Percentiles rank a stretch among this genome's conserved stretches.
Conservation (phyloP, 64 coral and sea anemone genomes). For the Porites lutea region DNA sequence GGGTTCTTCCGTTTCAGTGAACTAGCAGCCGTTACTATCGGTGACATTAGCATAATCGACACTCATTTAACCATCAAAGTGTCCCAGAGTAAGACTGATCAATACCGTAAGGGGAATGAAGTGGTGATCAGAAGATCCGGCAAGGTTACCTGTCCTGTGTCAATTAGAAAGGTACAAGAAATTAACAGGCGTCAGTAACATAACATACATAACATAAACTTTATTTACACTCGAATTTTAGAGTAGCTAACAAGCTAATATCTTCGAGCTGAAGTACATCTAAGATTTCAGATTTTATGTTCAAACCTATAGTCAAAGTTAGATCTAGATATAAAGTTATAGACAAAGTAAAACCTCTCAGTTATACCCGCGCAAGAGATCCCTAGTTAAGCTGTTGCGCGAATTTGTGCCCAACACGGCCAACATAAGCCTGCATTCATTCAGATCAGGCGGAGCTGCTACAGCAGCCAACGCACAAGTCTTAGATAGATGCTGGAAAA, state of each 20-base stretch:
- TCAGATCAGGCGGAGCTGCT: not conserved
- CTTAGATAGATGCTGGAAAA: slow-evolving; percentile 18
- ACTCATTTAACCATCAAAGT: slow-evolving; percentile 39
- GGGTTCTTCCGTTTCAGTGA: slow-evolving; percentile 56
- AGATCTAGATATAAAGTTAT: not conserved
- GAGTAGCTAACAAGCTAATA: too few species aligned
- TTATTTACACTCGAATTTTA: too few species aligned
- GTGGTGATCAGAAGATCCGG: slow-evolving; percentile 36
- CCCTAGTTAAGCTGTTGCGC: not conserved
- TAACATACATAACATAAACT: too few species aligned
- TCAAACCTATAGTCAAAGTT: not conserved
- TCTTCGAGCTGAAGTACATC: not conserved
- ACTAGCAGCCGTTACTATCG: slow-evolving; percentile 21
- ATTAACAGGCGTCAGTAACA: not conserved
- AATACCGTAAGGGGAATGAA: slow-evolving; percentile 46
- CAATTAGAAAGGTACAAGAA: slow-evolving; percentile 46
- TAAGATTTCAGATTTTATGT: not conserved
- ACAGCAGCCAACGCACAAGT: slow-evolving; percentile 20
- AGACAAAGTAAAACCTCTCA: slow-evolving; percentile 13
- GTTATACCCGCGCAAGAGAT: slow-evolving; percentile 26
- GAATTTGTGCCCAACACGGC: not conserved
- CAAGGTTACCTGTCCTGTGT: slow-evolving; percentile 56
- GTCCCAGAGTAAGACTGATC: slow-evolving; percentile 46
- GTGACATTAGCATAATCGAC: slow-evolving; percentile 27
- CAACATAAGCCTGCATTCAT: slow-evolving; percentile 5